Base-by-base conservation (phyloP, 2,113 vertebrate species). In the Phocoena phocoena region DNA sequence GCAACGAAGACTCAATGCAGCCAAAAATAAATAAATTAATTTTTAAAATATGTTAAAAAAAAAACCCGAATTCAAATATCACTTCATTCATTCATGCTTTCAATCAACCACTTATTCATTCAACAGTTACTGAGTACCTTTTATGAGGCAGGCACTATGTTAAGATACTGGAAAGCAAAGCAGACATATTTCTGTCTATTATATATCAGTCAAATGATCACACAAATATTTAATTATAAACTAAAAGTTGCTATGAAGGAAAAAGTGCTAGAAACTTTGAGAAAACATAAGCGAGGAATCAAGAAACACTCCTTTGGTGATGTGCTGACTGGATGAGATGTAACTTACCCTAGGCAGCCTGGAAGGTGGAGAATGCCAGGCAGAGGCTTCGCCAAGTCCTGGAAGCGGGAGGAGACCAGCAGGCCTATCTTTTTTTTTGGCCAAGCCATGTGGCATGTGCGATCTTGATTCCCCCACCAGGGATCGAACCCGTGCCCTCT, bases 61-160 rank as follows among this genome's bases (percentile, higher is more conserved):
- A 58, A 87, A 96, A 96, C 77, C 11, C 38, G 36, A 97, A 95
- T 87, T 87, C 70, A 83, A 92, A 50, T 83, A 94, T 81, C 36
- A 38, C 53, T 87, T 89, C 53, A 82, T 86, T 93, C 85, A 79
- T 47, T 76, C 73, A 89, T 28, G 18, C 62, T 91, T 36, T 90
- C 93, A 97, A 84, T 92, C 88, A 94, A 90, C n/a, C 60, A 94
- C 13, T 93, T 85, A 92, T 65, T 94, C 90, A 95, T 77, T 93
- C 62, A 92, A 91, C 55, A 65, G 76, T 81, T 60, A 67, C 63
- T 13, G 26, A 94, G 21, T 85, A 63, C 38, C 76, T 97, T 95
- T 88, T 88, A 63, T 60, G n/a, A 92, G 77, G 28, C 28, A 81
- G 62, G 55, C 10, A 95, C 84, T 55, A 50, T 36, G 20, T 88